Percentiles rank a stretch among this genome's conserved stretches.
phyloP scores from a whole-genome alignment of 2,113 vertebrate genomes.

The Prolemur simus region DNA sequence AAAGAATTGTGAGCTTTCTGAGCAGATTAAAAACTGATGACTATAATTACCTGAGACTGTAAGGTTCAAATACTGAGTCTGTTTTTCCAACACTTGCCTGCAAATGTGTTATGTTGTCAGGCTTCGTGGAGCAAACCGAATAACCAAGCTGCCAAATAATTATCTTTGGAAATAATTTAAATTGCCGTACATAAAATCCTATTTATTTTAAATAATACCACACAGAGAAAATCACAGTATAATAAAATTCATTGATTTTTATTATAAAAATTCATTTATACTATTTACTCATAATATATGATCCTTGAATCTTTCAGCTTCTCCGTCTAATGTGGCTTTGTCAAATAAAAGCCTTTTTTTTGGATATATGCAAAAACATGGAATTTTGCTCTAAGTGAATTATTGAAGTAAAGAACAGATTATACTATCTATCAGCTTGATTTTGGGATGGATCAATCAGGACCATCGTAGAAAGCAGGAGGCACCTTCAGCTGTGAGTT shows the following conservation, averaged over 20 bases:
- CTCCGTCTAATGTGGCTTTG: background rate
- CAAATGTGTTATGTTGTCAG: conserved; percentile 23
- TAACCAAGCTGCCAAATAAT: background rate
- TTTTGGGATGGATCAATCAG: background rate
- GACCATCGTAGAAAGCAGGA: background rate
- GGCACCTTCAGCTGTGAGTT: background rate
- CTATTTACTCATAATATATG: background rate
- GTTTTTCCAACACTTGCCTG: conserved; percentile 57
- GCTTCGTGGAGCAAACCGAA: background rate
- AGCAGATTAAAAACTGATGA: conserved; percentile 6
- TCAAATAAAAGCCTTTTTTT: background rate
- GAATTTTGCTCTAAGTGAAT: background rate
- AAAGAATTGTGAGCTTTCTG: background rate
- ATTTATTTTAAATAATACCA: conserved; percentile 35
- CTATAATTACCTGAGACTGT: background rate
- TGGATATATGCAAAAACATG: background rate
- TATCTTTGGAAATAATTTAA: conserved; percentile 43
- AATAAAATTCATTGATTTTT: background rate
- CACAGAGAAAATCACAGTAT: background rate
- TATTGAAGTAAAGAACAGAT: background rate
- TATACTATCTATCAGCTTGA: background rate
- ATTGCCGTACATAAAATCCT: background rate
- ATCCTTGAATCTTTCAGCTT: background rate
- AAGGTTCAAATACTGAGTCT: accelerated
- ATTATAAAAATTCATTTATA: background rate